Evolutionary conservation across 2,113 vertebrate species (phyloP).

Genomic region (Hydrochoerus hydrochaeris): DNA sequence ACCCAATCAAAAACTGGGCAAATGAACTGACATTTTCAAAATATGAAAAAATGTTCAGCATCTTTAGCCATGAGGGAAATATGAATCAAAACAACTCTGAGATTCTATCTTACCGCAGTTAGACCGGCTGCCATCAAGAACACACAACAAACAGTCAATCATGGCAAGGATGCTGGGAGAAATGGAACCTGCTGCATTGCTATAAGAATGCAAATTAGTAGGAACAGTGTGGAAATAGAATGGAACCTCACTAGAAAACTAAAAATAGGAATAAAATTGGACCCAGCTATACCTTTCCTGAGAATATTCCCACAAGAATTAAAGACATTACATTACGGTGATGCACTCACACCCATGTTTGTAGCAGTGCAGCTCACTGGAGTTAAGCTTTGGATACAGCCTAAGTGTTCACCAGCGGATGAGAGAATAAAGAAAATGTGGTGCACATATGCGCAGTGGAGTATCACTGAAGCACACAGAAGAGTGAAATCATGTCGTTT

Average conservation of each 20-base stretch:
- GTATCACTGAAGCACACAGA: not conserved
- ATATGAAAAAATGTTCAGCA: not conserved
- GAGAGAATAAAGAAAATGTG: not conserved
- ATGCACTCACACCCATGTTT: not conserved
- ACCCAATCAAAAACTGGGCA: not conserved
- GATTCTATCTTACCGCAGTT: not conserved
- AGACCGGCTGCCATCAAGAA: not conserved
- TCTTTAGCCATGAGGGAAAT: not conserved
- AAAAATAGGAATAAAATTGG: not conserved
- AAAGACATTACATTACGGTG: not conserved
- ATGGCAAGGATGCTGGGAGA: not conserved
- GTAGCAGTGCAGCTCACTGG: not conserved
- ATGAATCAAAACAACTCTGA: not conserved
- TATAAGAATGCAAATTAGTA: not conserved
- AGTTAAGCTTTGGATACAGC: not conserved
- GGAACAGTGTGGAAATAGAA: not conserved
- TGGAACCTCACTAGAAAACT: not conserved
- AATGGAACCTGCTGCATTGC: not conserved
- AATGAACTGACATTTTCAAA: not conserved
- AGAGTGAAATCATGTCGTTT: not conserved
- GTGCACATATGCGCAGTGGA: not conserved
- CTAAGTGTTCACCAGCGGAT: not conserved
- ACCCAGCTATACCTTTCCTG: not conserved
- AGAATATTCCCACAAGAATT: not conserved
- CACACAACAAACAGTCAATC: not conserved